Base-by-base conservation (phyloP, 2,888 invertebrate species). In the Idaea straminata region DNA sequence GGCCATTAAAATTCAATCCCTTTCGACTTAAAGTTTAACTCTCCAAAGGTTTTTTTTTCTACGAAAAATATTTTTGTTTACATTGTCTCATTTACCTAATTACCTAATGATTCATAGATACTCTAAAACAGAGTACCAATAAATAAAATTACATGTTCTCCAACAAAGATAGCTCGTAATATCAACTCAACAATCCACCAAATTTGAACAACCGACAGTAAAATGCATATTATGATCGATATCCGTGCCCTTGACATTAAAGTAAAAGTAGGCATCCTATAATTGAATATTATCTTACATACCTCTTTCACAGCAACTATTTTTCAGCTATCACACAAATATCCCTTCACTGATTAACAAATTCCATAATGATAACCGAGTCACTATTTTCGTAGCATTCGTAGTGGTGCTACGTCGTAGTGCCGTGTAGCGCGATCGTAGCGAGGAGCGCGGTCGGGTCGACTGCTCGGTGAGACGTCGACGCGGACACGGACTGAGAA, bases 171-270 rank as follows among this genome's bases (percentile, higher is more conserved):
- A 10, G 10, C 47, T 10, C 47, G 13, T 13, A 47, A 47, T 10
- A 47, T 47, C 47, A 47, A 47, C 13, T 47, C 47, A 47, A 47
- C 47, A 47, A 4, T 47, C 13, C 6, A 47, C 59, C 35, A 61
- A 47, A 61, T 13, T 63, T 62, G 64, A 67, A 66, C 67, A 68
- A 62, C 66, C 64, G 58, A 61, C 61, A 57, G 60, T 62, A 57
- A 66, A 64, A 62, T 59, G 67, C 77, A 79, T 71, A 80, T 81
- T 77, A 81, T 88, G 86, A 87, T 91, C 91, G 84, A 91, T 91
- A 91, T 82, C 76, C 75, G 78, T 86, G 91, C 87, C 91, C 91
- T 92, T 92, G 91, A 91, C 91, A 90, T 91, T 89, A 85, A 75
- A 79, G 72, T 72, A n/a, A 82, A 74, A 74, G 80, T 81, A 79